Conservation (phyloP, 1,140 invertebrate species). For the Pachypeltis micranthus region DNA sequence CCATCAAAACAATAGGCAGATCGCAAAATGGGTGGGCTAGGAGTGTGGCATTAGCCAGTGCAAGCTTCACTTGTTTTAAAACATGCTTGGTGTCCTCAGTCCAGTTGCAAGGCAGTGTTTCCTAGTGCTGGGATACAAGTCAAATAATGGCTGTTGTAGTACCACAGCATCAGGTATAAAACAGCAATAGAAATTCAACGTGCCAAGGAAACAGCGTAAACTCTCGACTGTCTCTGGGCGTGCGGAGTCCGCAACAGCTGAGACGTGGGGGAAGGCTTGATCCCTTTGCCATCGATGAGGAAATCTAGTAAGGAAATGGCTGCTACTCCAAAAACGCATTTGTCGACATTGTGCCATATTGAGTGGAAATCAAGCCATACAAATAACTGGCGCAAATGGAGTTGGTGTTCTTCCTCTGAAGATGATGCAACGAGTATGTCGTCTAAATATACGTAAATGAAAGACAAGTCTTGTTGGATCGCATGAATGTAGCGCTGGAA, state of each 20-base stretch:
- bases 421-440: too few relatives aligned
- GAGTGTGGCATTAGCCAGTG: too few relatives aligned
- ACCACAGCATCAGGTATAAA: conserved; percentile 28
- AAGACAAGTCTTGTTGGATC: conserved; percentile 32
- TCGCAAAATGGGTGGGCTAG: too few relatives aligned
- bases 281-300: conserved; percentile 25
- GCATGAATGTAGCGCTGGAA: conserved; percentile 41
- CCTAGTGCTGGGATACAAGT: not conserved
- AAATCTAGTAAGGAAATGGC: conserved; percentile 31
- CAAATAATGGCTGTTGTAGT: conserved; percentile 21
- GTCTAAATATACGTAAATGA: conserved; percentile 31
- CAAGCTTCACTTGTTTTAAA: too few relatives aligned
- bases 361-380: conserved; percentile 26
- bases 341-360: conserved; percentile 28
- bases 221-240: conserved; percentile 27
- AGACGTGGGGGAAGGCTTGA: conserved; percentile 29
- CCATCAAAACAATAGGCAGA: too few relatives aligned
- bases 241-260: conserved; percentile 15
- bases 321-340: conserved; percentile 28
- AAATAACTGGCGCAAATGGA: conserved; percentile 26
- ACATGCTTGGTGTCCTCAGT: too few relatives aligned
- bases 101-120: too few relatives aligned
- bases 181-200: conserved; percentile 31
- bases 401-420: conserved; percentile 26
- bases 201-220: conserved; percentile 30